These are phyloP conservation scores for Lepus europaeus DNA, from an alignment of 2,113 vertebrate species.

Conservation along the genomic window DNA sequence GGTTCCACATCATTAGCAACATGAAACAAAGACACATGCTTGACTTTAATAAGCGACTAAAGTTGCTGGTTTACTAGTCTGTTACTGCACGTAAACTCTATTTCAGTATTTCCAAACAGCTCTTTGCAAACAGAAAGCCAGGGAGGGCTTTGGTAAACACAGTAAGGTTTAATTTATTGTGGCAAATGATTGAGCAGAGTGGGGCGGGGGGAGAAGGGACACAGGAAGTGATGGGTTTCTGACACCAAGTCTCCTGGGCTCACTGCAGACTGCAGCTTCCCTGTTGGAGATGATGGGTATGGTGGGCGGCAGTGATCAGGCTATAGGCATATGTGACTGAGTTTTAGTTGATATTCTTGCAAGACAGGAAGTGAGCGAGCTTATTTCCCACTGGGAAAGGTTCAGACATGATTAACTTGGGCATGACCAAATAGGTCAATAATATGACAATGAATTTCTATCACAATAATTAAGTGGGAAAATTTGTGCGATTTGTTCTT, in stretches of 20 bases:
- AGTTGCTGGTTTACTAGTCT: constrained; percentile 94
- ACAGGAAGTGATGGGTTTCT: constrained; percentile 85
- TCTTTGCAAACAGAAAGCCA: constrained; percentile 84
- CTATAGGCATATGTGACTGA: constrained; percentile 88
- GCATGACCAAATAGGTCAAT: constrained; percentile 92
- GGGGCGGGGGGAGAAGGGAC: constrained; percentile 36
- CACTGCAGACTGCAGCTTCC: constrained; percentile 73
- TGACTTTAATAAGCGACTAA: constrained; percentile 95
- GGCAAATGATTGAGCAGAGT: constrained; percentile 83
- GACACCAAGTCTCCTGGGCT: constrained; percentile 85
- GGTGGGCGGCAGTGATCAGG: constrained; percentile 84
- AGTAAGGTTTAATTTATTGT: constrained; percentile 85
- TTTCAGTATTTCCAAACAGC: constrained; percentile 89
- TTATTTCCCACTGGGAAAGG: constrained; percentile 90
- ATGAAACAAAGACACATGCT: constrained; percentile 96
- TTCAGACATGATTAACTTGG: constrained; percentile 92
- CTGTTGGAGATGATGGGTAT: constrained; percentile 82
- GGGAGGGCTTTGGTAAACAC: constrained; percentile 77
- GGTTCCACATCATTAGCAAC: constrained; percentile 95
- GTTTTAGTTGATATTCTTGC: constrained; percentile 89
- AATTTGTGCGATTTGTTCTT: constrained; percentile 89
- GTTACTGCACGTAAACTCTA: constrained; percentile 91
- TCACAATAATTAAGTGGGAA: constrained; percentile 91
- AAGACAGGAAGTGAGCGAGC: constrained; percentile 89
- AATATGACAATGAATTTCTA: constrained; percentile 90